These are phyloP conservation scores for Amphipyra tragopoginis DNA, from an alignment of 2,888 invertebrate species.

Conservation along the genomic window DNA sequence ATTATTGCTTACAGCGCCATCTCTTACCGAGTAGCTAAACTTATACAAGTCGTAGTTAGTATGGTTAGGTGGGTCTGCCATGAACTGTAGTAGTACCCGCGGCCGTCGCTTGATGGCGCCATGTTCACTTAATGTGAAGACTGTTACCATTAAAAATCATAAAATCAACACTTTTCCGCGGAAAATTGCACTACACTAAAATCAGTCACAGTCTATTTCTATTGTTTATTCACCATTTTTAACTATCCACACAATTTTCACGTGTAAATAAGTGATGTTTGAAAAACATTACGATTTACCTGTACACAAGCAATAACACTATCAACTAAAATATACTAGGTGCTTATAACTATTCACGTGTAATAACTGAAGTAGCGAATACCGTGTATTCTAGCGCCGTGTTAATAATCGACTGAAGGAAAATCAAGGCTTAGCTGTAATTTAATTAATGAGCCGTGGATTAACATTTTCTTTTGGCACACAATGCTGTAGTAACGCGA, in stretches of 20 bases:
- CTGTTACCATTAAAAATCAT: constrained; percentile 92
- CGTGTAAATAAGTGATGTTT: constrained; percentile 43
- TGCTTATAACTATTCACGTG: constrained; percentile 15
- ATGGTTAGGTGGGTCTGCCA: constrained; percentile 74
- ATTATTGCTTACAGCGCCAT: constrained; percentile 72
- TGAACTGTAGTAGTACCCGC: constrained; percentile 84
- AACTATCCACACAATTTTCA: constrained; percentile 24
- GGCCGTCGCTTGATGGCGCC: constrained; percentile 90
- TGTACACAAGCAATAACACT: constrained; percentile 28
- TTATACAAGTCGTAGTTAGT: constrained; percentile 63
- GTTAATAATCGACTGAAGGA: constrained; percentile 83
- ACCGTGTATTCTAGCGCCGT: constrained; percentile 73
- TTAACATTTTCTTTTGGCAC: constrained; percentile 88
- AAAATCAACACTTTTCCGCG: constrained; percentile 66
- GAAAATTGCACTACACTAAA: constrained; percentile 52
- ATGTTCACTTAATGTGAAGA: constrained; percentile 91
- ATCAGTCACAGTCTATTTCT: constrained; percentile 40
- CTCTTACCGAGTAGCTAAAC: constrained; percentile 87
- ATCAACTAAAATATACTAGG: constrained; percentile 18
- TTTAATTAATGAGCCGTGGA: constrained; percentile 81
- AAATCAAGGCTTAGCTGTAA: constrained; percentile 84
- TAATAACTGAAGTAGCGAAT: constrained; percentile 44
- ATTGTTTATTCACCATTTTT: constrained; percentile 43
- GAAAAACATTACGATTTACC: constrained; percentile 51
- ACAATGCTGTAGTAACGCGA: constrained; percentile 77